Conservation (phyloP, 2,113 vertebrate species). For the Oplegnathus fasciatus region DNA sequence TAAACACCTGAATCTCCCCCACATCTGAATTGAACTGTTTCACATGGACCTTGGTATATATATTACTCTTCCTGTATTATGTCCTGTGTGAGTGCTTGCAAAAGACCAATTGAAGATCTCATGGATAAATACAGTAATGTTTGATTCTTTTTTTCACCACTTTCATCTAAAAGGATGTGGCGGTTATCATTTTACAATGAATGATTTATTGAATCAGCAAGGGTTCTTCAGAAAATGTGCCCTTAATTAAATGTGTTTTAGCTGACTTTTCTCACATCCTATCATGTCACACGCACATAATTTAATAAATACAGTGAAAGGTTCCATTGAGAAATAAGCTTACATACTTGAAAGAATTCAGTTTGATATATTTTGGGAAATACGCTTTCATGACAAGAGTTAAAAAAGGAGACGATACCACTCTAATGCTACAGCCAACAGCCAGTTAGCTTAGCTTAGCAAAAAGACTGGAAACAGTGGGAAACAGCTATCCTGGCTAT, state of each 20-base stretch:
- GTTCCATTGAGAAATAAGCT: background rate
- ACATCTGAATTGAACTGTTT: slow-evolving; percentile 9
- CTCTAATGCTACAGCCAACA: background rate
- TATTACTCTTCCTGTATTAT: background rate
- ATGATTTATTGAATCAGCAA: slow-evolving; percentile 9
- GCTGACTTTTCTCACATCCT: background rate
- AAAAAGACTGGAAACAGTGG: background rate
- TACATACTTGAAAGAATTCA: background rate
- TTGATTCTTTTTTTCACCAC: background rate
- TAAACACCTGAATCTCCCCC: background rate
- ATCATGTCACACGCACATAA: background rate
- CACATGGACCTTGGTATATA: background rate
- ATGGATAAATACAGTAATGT: slow-evolving; percentile 24
- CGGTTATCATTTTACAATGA: background rate
- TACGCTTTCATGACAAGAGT: background rate
- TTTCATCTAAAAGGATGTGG: slow-evolving; percentile 14
- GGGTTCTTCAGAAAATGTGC: background rate
- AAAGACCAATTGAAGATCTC: slow-evolving; percentile 23
- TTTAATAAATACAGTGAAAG: background rate
- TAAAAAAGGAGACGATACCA: background rate
- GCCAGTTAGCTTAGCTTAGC: background rate
- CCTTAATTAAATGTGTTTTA: background rate
- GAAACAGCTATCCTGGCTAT: background rate
- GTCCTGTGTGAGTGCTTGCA: background rate
- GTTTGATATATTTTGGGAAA: slow-evolving; percentile 4